Percentiles rank a stretch among this genome's conserved stretches.
Evolutionary conservation across 2,888 invertebrate genomes (phyloP).

Genomic region (Lymantria monacha): DNA sequence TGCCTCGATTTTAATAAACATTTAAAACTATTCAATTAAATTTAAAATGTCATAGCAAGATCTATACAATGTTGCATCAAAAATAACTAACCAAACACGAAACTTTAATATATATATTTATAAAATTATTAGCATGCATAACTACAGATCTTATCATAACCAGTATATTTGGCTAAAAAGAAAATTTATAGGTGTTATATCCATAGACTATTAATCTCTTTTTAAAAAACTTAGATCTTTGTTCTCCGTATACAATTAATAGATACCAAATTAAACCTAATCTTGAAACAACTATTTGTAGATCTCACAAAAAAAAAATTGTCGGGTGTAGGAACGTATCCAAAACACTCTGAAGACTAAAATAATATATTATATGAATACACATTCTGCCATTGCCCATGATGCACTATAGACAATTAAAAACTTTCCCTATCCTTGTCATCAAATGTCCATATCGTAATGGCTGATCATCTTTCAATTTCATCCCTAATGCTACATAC

Average conservation of each 20-base stretch:
- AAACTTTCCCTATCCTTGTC: no score
- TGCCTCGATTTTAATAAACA: not conserved
- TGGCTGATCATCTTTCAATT: no score
- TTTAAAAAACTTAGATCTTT: no score
- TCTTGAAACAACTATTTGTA: not conserved
- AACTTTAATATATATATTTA: not conserved
- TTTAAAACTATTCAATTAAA: not conserved
- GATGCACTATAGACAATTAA: no score
- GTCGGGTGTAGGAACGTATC: conserved; percentile 25
- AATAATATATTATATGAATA: no score
- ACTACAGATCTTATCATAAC: not conserved
- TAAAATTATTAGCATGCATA: not conserved
- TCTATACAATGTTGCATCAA: conserved; percentile 10
- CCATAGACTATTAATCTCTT: no score
- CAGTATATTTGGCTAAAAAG: not conserved
- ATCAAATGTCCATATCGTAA: no score
- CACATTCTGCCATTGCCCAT: no score
- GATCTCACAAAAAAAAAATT: not conserved
- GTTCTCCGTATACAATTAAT: not conserved
- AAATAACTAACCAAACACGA: conserved; percentile 10
- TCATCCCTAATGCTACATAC: no score
- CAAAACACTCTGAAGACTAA: no score
- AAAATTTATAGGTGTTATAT: not conserved
- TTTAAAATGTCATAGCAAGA: not conserved
- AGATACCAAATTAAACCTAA: not conserved